Evolutionary conservation across 2,888 invertebrate genomes (phyloP), one percentile per base, ranked within the genome.

Genomic region (Oxytorus armatus): DNA sequence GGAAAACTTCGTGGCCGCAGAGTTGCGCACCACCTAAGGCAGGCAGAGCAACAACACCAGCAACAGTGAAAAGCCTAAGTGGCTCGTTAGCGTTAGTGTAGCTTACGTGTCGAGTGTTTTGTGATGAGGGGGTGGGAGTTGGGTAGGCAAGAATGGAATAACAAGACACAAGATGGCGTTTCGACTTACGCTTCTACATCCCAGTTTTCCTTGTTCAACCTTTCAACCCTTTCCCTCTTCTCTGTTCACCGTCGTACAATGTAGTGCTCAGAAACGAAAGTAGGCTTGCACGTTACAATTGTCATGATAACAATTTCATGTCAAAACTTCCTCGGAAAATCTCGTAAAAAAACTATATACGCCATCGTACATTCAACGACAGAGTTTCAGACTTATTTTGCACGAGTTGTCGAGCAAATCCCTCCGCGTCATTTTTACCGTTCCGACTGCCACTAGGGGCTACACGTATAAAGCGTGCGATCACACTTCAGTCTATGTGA

Each of bases 81-180:
- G 83, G 83, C 83, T 84, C 84, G 81, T 84, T 84, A 84, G 76
- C 83, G 65, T 53, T 69, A 68, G 63, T 65, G 51, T 44, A 51
- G 74, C 65, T 81, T 77, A 74, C 74, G 80, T 77, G 77, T 61
- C 68, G 63, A 77, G 49, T 77, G 25, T 69, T 68, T 49, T 44
- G 21, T 8, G 14, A 33, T n/a, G n/a, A n/a, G n/a, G n/a, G n/a
- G n/a, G n/a, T n/a, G n/a, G n/a, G n/a, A n/a, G n/a, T n/a, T n/a
- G 51, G 39, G 7, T 18, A 66, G 3, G 59, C 68, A 61, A 39
- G 61, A 78, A 80, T 61, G 59, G 72, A 65, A 78, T 77, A 73
- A 82, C 63, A 75, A 76, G 68, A 61, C 53, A 65, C 70, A 53
- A 73, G 63, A 39, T 63, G 76, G 44, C 49, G 76, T 55, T 72